Evolutionary conservation across 2,888 invertebrate genomes (phyloP), one percentile per base, ranked within the genome.

Genomic region (Antheraea yamamai): DNA sequence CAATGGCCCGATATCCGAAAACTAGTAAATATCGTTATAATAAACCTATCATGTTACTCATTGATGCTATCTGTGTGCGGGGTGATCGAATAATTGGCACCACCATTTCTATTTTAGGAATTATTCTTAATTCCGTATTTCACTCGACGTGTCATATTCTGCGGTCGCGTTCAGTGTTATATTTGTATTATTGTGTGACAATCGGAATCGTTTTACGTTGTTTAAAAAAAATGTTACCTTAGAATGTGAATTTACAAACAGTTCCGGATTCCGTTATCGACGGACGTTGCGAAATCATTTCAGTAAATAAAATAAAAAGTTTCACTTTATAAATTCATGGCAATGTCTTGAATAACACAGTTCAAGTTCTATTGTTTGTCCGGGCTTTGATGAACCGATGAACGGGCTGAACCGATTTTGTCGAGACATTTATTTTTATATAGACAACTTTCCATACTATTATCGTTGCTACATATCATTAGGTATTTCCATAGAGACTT

Each of bases 1-100:
- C 85, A 85, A 87, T 82, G 74, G 81, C 35, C 66, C 55, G 55
- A 39, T 35, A 74, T 47, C 61, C 61, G 74, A 70, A 74, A 91
- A 89, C 88, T 89, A 89, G 88, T 90, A 88, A 92, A 93, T 94
- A 94, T 93, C 92, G 92, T 92, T 92, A 93, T 93, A 94, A 94
- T 91, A 92, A 93, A 89, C 84, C 82, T 88, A 92, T 94, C 93
- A 88, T 90, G 89, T 94, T 93, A 91, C 93, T 77, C 81, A 77
- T 74, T 82, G 91, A 92, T 92, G 81, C 75, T 82, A 91, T 91
- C 91, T 84, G 79, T 81, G 30, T 16, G 76, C 85, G 83, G 90
- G 91, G 92, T 88, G 90, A 88, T 89, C 90, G 88, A 91, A 91
- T 91, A 90, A 91, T 89, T 89, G 89, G 84, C 89, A 89, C 91